Conservation (phyloP, 2,113 vertebrate genomes). For the Pedetes capensis region DNA sequence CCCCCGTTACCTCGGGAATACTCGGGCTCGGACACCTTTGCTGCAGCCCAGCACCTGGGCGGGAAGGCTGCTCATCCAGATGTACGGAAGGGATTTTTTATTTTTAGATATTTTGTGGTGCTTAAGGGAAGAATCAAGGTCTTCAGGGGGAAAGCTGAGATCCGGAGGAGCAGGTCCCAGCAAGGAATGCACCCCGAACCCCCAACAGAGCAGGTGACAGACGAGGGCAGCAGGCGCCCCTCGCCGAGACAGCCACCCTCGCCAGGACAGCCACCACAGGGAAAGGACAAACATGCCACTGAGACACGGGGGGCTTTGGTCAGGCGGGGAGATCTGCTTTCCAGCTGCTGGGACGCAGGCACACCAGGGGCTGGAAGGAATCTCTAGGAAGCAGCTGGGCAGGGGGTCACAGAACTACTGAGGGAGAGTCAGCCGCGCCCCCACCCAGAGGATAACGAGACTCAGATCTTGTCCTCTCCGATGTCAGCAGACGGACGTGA, state of each 20-base stretch:
- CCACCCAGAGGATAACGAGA: constrained; percentile 7
- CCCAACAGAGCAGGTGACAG: neutral
- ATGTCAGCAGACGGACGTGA: constrained; percentile 68
- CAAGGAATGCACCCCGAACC: constrained; percentile 19
- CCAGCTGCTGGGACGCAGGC: constrained; percentile 66
- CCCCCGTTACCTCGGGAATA: neutral
- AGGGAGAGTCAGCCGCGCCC: constrained; percentile 1
- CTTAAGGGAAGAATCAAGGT: neutral
- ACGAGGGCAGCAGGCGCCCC: constrained; percentile 21
- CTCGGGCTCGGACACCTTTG: neutral
- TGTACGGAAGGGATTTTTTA: neutral
- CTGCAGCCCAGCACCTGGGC: constrained; percentile 7
- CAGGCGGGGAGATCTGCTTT: constrained; percentile 80
- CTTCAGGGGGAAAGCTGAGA: neutral
- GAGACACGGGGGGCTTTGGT: constrained; percentile 86
- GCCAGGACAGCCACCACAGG: constrained; percentile 40
- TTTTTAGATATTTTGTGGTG: neutral
- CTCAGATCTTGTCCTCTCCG: constrained; percentile 37
- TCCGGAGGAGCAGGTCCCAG: neutral
- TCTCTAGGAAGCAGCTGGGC: constrained; percentile 55
- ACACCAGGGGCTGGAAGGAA: constrained; percentile 34
- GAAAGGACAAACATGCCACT: constrained; percentile 82
- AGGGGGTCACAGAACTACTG: constrained; percentile 49
- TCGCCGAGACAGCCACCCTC: too few species aligned
- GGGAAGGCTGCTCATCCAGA: neutral